These are phyloP conservation scores for Brachionichthys hirsutus DNA, from an alignment of 2,113 vertebrate species.

Conservation along the genomic window DNA sequence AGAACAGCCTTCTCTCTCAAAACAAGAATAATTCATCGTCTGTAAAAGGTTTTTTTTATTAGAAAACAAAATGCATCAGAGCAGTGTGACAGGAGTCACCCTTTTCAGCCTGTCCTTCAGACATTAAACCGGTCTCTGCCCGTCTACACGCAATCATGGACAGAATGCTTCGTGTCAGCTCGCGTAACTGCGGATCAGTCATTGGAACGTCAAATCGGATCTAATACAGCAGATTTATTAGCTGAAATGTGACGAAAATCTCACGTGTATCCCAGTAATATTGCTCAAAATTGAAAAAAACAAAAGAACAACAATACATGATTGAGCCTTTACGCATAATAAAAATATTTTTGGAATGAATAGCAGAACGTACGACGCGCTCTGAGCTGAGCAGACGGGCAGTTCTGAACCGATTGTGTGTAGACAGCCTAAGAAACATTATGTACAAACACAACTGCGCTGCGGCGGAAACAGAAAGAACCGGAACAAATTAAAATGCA, in stretches of 20 bases:
- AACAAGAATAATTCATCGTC: conserved; percentile 9
- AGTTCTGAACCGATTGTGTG: conserved; percentile 29
- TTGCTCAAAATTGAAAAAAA: conserved; percentile 17
- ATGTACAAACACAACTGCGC: conserved; percentile 89
- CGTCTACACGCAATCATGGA: conserved; percentile 44
- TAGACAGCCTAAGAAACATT: conserved; percentile 58
- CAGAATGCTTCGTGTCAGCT: conserved; percentile 1
- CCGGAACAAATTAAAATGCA: conserved; percentile 68
- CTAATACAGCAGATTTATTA: neutral
- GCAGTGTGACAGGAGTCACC: conserved; percentile 83
- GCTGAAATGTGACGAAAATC: neutral
- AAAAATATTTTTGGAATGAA: conserved; percentile 19
- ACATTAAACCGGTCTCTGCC: conserved; percentile 90
- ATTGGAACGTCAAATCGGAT: conserved; percentile 7
- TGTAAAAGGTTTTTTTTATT: conserved; percentile 79
- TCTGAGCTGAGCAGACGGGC: conserved; percentile 7
- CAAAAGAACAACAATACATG: too few relatives aligned
- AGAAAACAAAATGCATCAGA: conserved; percentile 81
- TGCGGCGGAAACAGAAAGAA: conserved; percentile 35
- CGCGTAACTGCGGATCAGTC: neutral
- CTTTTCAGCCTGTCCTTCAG: conserved; percentile 81
- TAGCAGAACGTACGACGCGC: conserved; percentile 9
- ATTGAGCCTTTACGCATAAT: conserved; percentile 4
- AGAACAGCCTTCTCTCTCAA: neutral
- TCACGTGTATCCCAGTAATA: neutral